These are phyloP conservation scores for Sternotherus odoratus DNA, from an alignment of 2,797 vertebrate genomes.

Conservation along the genomic window DNA sequence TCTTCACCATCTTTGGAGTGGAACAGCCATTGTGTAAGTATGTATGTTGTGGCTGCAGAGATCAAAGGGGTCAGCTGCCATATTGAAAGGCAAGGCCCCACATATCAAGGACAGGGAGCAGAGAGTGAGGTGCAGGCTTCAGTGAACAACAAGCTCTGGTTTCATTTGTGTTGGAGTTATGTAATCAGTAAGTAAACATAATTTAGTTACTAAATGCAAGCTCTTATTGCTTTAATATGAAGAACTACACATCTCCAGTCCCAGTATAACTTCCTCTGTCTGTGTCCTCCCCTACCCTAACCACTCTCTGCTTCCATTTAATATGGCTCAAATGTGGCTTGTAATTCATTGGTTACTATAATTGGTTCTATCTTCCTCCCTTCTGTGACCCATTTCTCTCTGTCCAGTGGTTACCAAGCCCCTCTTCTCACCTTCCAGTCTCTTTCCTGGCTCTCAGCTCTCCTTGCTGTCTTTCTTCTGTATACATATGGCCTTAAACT, in stretches of 20 bases:
- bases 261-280: not conserved
- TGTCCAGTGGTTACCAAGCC: not conserved
- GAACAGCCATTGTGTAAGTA: not conserved
- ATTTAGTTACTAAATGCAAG: constrained; percentile 8
- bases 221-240: constrained; percentile 3
- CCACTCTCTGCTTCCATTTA: not conserved
- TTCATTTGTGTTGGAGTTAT: not conserved
- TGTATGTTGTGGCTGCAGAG: not conserved
- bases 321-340: not conserved
- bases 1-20: not conserved
- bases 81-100: not conserved
- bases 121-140: not conserved
- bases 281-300: accelerated
- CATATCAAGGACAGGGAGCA: not conserved
- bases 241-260: not conserved
- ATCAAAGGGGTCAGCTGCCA: not conserved
- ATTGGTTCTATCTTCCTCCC: not conserved
- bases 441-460: not conserved
- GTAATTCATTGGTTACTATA: not conserved
- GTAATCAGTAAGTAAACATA: not conserved
- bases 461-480: not conserved
- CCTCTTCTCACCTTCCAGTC: not conserved
- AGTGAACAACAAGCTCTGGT: not conserved
- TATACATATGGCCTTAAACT: not conserved
- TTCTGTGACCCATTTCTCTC: not conserved